Base-by-base conservation (phyloP, 2,113 vertebrate genomes). In the Garra rufa region DNA sequence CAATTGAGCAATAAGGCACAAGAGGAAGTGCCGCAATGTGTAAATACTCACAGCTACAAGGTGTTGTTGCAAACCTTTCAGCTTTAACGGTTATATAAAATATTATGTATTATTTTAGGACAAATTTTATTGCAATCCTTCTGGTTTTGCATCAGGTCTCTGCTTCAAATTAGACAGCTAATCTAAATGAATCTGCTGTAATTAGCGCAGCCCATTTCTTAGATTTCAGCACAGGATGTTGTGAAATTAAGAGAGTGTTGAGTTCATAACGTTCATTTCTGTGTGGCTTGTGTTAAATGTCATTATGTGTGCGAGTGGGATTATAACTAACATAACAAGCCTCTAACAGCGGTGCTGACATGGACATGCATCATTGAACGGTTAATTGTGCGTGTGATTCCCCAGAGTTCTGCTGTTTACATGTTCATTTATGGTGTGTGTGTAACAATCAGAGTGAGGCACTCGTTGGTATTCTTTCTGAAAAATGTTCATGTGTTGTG, bases 281-380 rank as follows among this genome's bases (percentile, higher is more conserved):
- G 82, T 46, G 0, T 91, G 79, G 89, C 34, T 43, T 84, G 61
- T 83, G 55, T 59, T 57, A 83, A 8, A 69, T 77, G 43, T 85
- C 3, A 28, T 0, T 73, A 50, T 81, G 48, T 70, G 38, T 87
- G 75, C 75, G 82, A 50, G 30, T 80, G 71, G 76, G 77, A 24
- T 73, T 76, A 17, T 59, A 77, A 63, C 57, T 38, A 63, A 9
- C 76, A 74, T 81, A 71, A 83, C 73, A 80, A 59, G 84, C 41
- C 69, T 61, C 41, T 76, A 70, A 50, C 46, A 48, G 57, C 76
- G 57, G 26, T 85, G 59, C 84, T 79, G 46, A 85, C 65, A 24
- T 82, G 57, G 55, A 34, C 74, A 80, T 55, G 69, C 80, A 76
- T 85, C 75, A 30, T 28, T 44, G 19, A 74, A 21, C 24, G 17